These are phyloP conservation scores for Polypedilum vanderplanki DNA, from an alignment of 1,140 invertebrate species.

Conservation along the genomic window DNA sequence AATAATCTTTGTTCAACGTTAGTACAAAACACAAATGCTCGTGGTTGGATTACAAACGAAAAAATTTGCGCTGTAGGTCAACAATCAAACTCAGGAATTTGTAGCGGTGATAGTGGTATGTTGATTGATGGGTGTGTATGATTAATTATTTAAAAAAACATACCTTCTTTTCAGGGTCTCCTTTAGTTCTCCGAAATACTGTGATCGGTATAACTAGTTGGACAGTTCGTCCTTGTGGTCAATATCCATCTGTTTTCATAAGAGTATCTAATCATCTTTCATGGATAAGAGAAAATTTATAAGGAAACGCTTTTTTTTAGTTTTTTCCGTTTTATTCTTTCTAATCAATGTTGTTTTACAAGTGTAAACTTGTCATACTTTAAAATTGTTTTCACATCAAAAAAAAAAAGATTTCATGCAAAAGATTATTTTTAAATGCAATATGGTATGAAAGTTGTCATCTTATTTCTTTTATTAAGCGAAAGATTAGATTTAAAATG, in stretches of 20 bases:
- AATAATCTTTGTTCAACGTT: neutral
- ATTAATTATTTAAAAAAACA: no score
- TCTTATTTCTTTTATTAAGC: no score
- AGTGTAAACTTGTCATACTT: no score
- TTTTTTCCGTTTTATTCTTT: no score
- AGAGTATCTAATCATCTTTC: neutral
- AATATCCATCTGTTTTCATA: neutral
- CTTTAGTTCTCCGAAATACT: neutral
- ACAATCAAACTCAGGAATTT: neutral
- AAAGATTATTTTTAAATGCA: no score
- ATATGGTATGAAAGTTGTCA: no score
- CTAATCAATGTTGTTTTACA: no score
- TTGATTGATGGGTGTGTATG: no score
- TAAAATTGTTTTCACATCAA: no score
- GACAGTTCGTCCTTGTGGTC: neutral
- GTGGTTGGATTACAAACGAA: neutral
- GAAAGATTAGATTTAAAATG: no score
- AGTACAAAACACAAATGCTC: neutral
- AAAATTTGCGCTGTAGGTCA: neutral
- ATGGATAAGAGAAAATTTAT: conserved; percentile 6
- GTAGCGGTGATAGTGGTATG: neutral
- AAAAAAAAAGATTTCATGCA: no score
- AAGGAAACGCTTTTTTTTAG: neutral
- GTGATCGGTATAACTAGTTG: neutral
- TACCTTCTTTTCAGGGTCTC: neutral